These are phyloP conservation scores for Ispidina picta DNA, from an alignment of 2,797 vertebrate species.

Conservation along the genomic window DNA sequence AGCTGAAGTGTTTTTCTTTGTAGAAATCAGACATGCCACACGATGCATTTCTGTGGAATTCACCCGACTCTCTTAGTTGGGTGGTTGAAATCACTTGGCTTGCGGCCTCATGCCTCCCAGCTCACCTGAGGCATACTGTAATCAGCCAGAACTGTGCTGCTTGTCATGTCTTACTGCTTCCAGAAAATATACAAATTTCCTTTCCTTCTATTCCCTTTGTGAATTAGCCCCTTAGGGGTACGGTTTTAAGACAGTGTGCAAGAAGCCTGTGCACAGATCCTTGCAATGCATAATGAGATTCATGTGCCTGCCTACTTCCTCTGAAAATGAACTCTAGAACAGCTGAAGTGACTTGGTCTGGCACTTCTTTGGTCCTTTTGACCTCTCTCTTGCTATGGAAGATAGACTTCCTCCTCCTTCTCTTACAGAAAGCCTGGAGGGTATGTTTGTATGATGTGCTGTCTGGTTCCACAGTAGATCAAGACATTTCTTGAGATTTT, in stretches of 20 bases:
- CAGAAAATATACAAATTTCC: slow-evolving; percentile 38
- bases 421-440: not conserved
- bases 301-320: not conserved
- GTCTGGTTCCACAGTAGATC: not conserved
- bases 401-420: not conserved
- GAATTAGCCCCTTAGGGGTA: slow-evolving; percentile 54
- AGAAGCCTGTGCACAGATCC: not conserved
- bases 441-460: not conserved
- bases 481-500: not conserved
- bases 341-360: slow-evolving; percentile 10
- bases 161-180: slow-evolving; percentile 33
- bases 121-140: slow-evolving; percentile 50
- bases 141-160: slow-evolving; percentile 37
- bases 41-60: slow-evolving; percentile 35
- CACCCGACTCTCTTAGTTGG: slow-evolving; percentile 16
- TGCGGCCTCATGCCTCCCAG: slow-evolving; percentile 25
- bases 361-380: not conserved
- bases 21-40: slow-evolving; percentile 44
- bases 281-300: slow-evolving; percentile 14
- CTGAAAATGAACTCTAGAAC: not conserved
- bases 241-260: not conserved
- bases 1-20: slow-evolving; percentile 15
- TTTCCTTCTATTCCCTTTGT: slow-evolving; percentile 33
- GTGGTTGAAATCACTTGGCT: slow-evolving; percentile 44
- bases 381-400: slow-evolving; percentile 34